Percentiles rank a stretch among this genome's conserved stretches.
phyloP scores from a whole-genome alignment of 1,140 invertebrate genomes.

The Rhysida immarginata region DNA sequence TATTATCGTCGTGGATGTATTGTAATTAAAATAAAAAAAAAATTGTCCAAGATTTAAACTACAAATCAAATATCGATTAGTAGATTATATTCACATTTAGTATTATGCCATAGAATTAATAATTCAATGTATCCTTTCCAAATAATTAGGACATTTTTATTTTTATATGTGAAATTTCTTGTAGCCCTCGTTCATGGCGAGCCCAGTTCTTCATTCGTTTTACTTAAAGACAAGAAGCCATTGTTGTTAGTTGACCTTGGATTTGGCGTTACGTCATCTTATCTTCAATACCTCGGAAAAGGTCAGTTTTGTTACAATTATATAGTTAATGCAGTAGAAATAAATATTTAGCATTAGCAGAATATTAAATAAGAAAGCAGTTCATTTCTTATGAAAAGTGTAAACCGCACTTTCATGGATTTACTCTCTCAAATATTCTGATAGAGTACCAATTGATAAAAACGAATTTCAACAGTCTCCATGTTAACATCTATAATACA shows the following conservation, averaged over 20 bases:
- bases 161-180: neutral
- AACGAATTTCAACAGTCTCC: too few species aligned
- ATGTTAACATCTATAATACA: too few species aligned
- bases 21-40: too few species aligned
- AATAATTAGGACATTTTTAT: neutral
- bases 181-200: slow-evolving; percentile 2
- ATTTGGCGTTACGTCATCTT: slow-evolving; percentile 5
- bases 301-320: neutral
- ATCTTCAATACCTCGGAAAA: neutral
- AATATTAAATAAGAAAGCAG: too few species aligned
- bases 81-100: neutral
- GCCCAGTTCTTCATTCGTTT: slow-evolving; percentile 10
- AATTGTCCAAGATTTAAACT: neutral
- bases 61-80: neutral
- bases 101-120: neutral
- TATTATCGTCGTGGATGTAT: too few species aligned
- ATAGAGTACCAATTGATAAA: too few species aligned
- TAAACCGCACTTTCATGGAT: too few species aligned
- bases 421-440: too few species aligned
- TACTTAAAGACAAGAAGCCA: slow-evolving; percentile 1
- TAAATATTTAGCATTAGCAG: too few species aligned
- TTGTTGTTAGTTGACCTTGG: slow-evolving; percentile 8
- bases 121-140: neutral
- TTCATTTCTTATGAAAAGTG: too few species aligned
- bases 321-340: too few species aligned